Percentiles rank a stretch among this genome's conserved stretches.
Conservation (phyloP, 37 sponge, comb jelly and placozoan genomes). For the Halisarca cf. caerulea region DNA sequence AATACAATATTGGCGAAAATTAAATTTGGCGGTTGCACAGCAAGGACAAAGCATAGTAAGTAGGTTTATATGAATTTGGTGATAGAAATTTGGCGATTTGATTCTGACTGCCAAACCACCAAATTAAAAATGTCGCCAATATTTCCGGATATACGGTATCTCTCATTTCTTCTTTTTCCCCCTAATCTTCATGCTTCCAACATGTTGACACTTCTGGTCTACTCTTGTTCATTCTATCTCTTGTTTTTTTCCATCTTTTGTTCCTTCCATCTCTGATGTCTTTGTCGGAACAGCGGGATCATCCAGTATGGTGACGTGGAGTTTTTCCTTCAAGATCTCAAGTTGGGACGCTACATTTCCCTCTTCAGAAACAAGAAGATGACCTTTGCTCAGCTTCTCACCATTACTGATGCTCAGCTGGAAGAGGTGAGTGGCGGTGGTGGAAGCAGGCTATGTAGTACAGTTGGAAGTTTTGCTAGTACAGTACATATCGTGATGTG, state of each 20-base stretch:
- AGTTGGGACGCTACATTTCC: not conserved
- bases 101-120: no score
- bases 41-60: no score
- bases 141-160: no score
- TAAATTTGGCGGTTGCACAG: no score
- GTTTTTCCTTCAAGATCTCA: not conserved
- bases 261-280: not conserved
- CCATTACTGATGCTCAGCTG: not conserved
- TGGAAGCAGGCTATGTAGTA: no score
- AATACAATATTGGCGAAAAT: no score
- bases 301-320: constrained; percentile 16
- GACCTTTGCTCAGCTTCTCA: not conserved
- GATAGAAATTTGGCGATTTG: no score
- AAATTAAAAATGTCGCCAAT: no score
- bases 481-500: no score
- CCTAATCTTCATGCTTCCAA: not conserved
- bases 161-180: not conserved
- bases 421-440: not conserved
- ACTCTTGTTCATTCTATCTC: not conserved
- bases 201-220: not conserved
- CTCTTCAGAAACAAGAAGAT: not conserved
- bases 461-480: no score
- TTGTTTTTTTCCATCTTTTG: not conserved
- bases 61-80: no score
- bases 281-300: not conserved